Percentiles rank a stretch among this genome's conserved stretches.
Evolutionary conservation across 2,113 vertebrate genomes (phyloP).

Genomic region (Microtus oregoni): DNA sequence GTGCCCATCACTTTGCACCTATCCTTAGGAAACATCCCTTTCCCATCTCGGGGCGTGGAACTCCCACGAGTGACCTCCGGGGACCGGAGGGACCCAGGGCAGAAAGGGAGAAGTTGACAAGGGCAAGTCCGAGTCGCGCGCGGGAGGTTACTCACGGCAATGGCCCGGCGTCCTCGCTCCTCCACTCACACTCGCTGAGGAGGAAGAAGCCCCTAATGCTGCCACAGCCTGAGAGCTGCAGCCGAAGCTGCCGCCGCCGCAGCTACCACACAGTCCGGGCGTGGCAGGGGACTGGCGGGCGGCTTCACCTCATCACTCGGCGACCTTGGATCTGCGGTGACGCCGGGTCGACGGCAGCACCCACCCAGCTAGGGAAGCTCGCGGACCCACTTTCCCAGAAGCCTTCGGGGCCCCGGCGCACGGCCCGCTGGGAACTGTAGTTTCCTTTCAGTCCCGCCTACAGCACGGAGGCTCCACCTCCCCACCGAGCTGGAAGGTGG

Average conservation of each 20-base stretch:
- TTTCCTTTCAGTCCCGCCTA: background rate
- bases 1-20: background rate
- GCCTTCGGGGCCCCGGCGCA: background rate
- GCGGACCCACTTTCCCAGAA: conserved; percentile 59
- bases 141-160: conserved; percentile 68
- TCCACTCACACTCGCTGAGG: background rate
- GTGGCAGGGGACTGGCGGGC: conserved; percentile 45
- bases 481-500: background rate
- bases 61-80: conserved; percentile 42
- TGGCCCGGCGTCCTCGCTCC: background rate
- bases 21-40: background rate
- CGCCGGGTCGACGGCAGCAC: background rate
- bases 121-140: background rate
- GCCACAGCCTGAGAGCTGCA: background rate
- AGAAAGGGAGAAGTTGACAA: background rate
- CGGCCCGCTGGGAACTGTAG: conserved; percentile 71
- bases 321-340: conserved; percentile 38
- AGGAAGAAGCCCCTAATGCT: background rate
- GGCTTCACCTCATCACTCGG: conserved; percentile 70
- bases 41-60: background rate
- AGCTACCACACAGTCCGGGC: conserved; percentile 30
- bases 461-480: background rate
- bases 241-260: conserved; percentile 12
- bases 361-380: background rate
- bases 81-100: background rate